Percentiles rank a stretch among this genome's conserved stretches.
Conservation (phyloP, 2,888 invertebrate genomes). For the Pristionchus exspectatus region DNA sequence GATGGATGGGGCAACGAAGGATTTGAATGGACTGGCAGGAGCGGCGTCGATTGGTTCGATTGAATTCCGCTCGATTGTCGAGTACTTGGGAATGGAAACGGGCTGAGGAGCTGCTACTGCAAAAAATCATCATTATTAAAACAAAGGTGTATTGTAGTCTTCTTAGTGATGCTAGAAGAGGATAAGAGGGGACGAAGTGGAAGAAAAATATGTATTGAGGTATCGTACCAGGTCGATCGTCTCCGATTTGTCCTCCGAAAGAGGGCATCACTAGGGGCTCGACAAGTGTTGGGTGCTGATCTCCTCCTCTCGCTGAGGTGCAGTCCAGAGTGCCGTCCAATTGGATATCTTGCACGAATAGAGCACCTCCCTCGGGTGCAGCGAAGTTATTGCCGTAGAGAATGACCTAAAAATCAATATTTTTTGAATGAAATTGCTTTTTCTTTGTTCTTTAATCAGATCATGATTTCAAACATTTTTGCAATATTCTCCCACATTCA, state of each 20-base stretch:
- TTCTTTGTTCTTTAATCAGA: not conserved
- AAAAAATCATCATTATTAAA: not conserved
- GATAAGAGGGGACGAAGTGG: too few relatives aligned
- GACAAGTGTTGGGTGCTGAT: conserved; percentile 62
- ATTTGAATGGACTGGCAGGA: conserved; percentile 46
- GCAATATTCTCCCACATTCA: not conserved
- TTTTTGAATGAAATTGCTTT: not conserved
- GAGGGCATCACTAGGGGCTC: conserved; percentile 56
- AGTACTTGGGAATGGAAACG: conserved; percentile 37
- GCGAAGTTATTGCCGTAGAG: conserved; percentile 71
- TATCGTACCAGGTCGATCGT: conserved; percentile 10
- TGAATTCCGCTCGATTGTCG: conserved; percentile 42
- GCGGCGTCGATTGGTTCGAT: conserved; percentile 66
- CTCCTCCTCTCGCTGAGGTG: conserved; percentile 46
- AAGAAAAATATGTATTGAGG: not conserved
- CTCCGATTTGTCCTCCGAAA: conserved; percentile 47
- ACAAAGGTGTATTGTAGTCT: too few relatives aligned
- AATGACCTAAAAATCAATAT: conserved; percentile 60
- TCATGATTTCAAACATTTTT: not conserved
- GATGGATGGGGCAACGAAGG: not conserved
- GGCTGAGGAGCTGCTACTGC: conserved; percentile 49
- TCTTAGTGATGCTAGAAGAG: too few relatives aligned
- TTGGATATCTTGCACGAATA: conserved; percentile 71
- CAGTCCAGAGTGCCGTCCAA: conserved; percentile 67
- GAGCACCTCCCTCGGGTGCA: conserved; percentile 67